phyloP scores from a whole-genome alignment of 2,888 invertebrate species.

The Brachyptera risi region DNA sequence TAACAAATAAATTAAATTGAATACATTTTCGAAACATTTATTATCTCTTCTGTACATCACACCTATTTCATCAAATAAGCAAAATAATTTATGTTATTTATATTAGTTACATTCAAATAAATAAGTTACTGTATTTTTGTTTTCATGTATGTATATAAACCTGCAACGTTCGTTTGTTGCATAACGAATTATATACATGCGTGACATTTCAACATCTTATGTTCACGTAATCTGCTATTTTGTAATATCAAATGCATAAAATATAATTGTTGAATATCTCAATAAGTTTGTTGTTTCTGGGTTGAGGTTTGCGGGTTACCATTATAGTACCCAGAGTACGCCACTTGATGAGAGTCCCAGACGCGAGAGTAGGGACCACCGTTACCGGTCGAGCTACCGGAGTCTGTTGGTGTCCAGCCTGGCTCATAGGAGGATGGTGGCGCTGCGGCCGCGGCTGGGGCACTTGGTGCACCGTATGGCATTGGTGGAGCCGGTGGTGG shows the following conservation, averaged over 20 bases:
- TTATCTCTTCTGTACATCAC: too few relatives aligned
- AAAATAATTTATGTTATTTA: too few relatives aligned
- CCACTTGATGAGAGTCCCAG: slow-evolving; percentile 50
- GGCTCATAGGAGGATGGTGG: slow-evolving; percentile 70
- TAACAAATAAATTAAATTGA: too few relatives aligned
- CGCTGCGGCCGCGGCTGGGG: slow-evolving; percentile 35
- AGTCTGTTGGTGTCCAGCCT: slow-evolving; percentile 66
- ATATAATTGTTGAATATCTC: neutral
- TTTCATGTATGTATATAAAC: too few relatives aligned
- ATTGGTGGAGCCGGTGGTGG: slow-evolving; percentile 28
- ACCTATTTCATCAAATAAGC: too few relatives aligned
- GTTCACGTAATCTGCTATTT: neutral
- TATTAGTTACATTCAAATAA: too few relatives aligned
- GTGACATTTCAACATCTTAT: too few relatives aligned
- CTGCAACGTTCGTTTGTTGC: too few relatives aligned
- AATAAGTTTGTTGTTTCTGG: neutral
- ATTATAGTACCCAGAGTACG: slow-evolving; percentile 39
- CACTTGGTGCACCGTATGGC: slow-evolving; percentile 16
- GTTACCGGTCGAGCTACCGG: slow-evolving; percentile 49
- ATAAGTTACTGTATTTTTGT: too few relatives aligned
- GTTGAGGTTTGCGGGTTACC: neutral
- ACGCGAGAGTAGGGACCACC: slow-evolving; percentile 65
- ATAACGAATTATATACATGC: too few relatives aligned
- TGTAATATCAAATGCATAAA: neutral
- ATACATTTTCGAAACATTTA: too few relatives aligned